These are phyloP conservation scores for Philopotamus ludificatus DNA, from an alignment of 1,140 invertebrate genomes.

Conservation along the genomic window DNA sequence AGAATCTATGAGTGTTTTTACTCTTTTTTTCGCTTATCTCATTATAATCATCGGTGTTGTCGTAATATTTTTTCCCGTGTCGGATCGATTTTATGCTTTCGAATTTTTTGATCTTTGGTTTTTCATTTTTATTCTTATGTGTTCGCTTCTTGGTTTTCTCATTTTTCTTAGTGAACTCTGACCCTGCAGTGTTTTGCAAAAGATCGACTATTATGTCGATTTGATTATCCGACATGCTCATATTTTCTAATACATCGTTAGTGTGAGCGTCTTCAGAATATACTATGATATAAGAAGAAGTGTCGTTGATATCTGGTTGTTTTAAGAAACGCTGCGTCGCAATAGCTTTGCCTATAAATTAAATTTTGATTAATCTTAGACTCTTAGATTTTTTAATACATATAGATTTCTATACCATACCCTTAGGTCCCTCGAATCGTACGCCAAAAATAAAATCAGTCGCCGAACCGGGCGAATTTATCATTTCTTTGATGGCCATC, in stretches of 20 bases:
- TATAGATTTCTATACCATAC: too few species aligned
- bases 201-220: conserved; percentile 30
- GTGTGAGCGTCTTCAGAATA: conserved; percentile 29
- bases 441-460: conserved; percentile 33
- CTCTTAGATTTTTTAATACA: too few species aligned
- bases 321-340: conserved; percentile 36
- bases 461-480: conserved; percentile 32
- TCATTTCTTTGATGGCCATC: conserved; percentile 39
- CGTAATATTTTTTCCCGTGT: conserved; percentile 36
- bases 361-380: too few species aligned
- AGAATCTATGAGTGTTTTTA: conserved; percentile 1
- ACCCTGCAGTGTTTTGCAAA: conserved; percentile 18
- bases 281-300: conserved; percentile 32
- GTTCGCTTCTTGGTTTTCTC: not conserved
- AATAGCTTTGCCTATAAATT: conserved; percentile 35
- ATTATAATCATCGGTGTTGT: conserved; percentile 1
- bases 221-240: conserved; percentile 15
- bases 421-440: conserved; percentile 39
- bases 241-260: not conserved
- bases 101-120: conserved; percentile 28
- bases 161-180: conserved; percentile 8
- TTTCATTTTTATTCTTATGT: conserved; percentile 23
- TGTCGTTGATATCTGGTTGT: conserved; percentile 20
- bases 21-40: not conserved
- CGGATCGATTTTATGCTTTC: conserved; percentile 24